Conservation (phyloP, 2,797 vertebrate genomes). For the Coregonus sp. region DNA sequence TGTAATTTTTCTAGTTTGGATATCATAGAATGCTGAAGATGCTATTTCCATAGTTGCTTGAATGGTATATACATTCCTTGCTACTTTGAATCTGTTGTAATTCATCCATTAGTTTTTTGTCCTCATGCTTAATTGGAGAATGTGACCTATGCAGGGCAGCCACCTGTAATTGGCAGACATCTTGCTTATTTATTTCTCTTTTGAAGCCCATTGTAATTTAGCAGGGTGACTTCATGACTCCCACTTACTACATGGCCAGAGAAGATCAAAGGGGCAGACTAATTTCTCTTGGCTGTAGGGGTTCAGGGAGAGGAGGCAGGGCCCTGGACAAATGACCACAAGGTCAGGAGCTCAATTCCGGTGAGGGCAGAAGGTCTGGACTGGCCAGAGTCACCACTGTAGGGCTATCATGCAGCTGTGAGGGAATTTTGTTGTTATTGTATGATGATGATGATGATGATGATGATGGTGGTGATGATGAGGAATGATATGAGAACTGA, state of each 20-base stretch:
- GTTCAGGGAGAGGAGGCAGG: constrained; percentile 44
- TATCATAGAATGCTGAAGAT: constrained; percentile 5
- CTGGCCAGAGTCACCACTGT: constrained; percentile 10
- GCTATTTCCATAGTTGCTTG: neutral
- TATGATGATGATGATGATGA: constrained; percentile 1
- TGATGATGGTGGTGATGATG: constrained; percentile 1
- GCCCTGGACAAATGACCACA: constrained; percentile 70
- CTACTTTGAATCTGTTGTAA: neutral
- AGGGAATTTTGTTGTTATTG: neutral
- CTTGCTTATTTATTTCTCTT: constrained; percentile 59
- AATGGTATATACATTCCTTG: neutral
- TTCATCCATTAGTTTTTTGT: constrained; percentile 4
- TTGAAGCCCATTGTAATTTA: constrained; percentile 71
- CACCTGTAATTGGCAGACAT: constrained; percentile 42
- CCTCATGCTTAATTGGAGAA: constrained; percentile 36
- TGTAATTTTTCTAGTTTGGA: too few species aligned
- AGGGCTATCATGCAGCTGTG: neutral
- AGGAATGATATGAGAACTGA: neutral
- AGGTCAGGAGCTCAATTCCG: constrained; percentile 75
- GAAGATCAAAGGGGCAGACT: constrained; percentile 71
- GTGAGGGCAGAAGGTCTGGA: constrained; percentile 59
- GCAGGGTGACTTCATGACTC: constrained; percentile 71
- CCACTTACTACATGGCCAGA: constrained; percentile 47
- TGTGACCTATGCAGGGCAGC: constrained; percentile 38
- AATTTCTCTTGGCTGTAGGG: constrained; percentile 58